Percentiles rank a stretch among this genome's conserved stretches.
Evolutionary conservation across 1,140 invertebrate species (phyloP).

Genomic region (Diploscapter pachys): DNA sequence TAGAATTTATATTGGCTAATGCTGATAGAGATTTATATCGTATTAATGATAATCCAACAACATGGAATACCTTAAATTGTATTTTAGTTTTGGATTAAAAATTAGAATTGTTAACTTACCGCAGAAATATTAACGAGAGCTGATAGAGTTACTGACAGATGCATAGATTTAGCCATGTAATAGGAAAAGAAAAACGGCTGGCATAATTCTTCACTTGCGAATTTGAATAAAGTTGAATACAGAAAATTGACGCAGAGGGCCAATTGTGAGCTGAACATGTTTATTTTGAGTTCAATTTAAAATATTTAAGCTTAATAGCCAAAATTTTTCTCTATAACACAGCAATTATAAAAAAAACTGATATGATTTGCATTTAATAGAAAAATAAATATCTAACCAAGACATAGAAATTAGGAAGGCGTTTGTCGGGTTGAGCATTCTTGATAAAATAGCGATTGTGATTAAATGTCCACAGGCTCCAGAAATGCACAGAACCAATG

Average conservation of each 20-base stretch:
- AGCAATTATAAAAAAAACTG: no score
- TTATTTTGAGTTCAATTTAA: not conserved
- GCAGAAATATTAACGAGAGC: slow-evolving; percentile 49
- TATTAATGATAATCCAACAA: slow-evolving; percentile 49
- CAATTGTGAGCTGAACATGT: slow-evolving; percentile 38
- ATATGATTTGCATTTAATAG: no score
- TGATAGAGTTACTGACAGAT: slow-evolving; percentile 46
- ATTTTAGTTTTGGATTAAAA: not conserved
- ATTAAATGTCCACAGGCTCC: slow-evolving; percentile 45
- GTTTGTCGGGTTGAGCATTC: slow-evolving; percentile 49
- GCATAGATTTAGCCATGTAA: slow-evolving; percentile 42
- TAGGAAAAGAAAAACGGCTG: slow-evolving; percentile 43
- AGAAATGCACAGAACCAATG: slow-evolving; percentile 42
- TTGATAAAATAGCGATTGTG: slow-evolving; percentile 39
- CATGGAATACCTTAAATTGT: slow-evolving; percentile 43
- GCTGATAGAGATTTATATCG: slow-evolving; percentile 44
- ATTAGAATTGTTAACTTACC: slow-evolving; percentile 13
- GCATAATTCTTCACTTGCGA: slow-evolving; percentile 42
- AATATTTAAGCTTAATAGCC: not conserved
- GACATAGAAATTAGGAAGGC: slow-evolving; percentile 48
- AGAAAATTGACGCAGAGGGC: slow-evolving; percentile 47
- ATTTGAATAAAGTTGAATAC: slow-evolving; percentile 50
- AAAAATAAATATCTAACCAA: slow-evolving; percentile 20
- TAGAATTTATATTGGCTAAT: slow-evolving; percentile 36
- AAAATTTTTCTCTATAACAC: no score